phyloP scores from a whole-genome alignment of 2,797 vertebrate genomes.

The Orientallactaga sibirica region DNA sequence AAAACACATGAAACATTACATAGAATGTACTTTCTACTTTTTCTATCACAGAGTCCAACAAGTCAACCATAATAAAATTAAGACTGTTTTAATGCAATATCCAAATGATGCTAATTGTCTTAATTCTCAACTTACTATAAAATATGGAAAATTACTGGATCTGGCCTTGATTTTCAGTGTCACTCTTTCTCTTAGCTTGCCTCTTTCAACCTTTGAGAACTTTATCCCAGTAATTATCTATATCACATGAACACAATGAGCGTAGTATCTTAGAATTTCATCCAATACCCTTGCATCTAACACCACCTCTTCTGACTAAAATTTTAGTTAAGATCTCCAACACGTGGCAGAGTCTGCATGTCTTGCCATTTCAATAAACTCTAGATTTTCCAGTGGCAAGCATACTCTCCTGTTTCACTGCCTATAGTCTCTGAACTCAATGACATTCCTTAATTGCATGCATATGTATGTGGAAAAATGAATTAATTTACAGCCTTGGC shows the following conservation, averaged over 20 bases:
- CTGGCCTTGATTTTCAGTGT: conserved; percentile 36
- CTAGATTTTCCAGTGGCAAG: background rate
- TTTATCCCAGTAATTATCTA: background rate
- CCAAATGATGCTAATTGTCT: background rate
- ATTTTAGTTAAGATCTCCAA: conserved; percentile 51
- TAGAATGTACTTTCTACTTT: fast-evolving
- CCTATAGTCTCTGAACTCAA: conserved; percentile 5
- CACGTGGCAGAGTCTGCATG: background rate
- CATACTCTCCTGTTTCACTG: background rate
- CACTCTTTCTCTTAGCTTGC: conserved; percentile 18
- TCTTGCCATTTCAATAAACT: conserved; percentile 11
- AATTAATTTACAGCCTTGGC: background rate
- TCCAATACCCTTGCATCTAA: conserved; percentile 7
- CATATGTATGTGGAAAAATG: background rate
- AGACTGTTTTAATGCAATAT: conserved; percentile 13
- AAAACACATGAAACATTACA: conserved; percentile 8
- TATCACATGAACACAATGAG: background rate
- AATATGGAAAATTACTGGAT: conserved; percentile 8
- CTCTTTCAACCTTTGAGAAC: background rate
- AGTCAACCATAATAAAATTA: conserved; percentile 18
- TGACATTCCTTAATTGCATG: background rate
- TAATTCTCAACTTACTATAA: background rate
- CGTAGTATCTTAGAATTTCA: conserved; percentile 10
- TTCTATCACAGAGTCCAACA: background rate
- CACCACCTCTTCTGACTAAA: background rate